Evolutionary conservation across 2,113 vertebrate genomes (phyloP).

Genomic region (Hypomesus transpacificus): DNA sequence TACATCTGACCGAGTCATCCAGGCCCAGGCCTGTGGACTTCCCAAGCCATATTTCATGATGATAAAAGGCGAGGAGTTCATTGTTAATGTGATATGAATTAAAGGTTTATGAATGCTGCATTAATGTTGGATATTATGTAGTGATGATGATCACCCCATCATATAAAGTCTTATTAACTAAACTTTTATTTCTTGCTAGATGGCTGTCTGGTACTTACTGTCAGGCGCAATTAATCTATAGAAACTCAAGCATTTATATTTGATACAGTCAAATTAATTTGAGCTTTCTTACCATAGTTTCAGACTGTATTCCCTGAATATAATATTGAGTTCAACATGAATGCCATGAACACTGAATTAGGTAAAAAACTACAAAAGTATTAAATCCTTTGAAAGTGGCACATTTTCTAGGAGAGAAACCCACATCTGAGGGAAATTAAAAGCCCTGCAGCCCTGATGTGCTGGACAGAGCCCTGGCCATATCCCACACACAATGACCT

Average conservation of each 20-base stretch:
- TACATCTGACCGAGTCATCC: slow-evolving; percentile 36
- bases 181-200: slow-evolving; percentile 46
- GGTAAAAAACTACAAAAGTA: not conserved
- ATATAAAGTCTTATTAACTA: slow-evolving; percentile 48
- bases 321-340: slow-evolving; percentile 9
- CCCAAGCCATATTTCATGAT: slow-evolving; percentile 45
- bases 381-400: slow-evolving; percentile 18
- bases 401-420: not conserved
- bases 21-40: slow-evolving; percentile 8
- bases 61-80: slow-evolving; percentile 42
- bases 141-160: slow-evolving; percentile 42
- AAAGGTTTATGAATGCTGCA: slow-evolving; percentile 45
- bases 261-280: slow-evolving; percentile 37
- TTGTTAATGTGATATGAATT: slow-evolving; percentile 40
- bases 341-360: slow-evolving; percentile 10
- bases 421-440: too few species aligned
- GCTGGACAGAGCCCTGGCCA: not conserved
- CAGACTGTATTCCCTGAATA: not conserved
- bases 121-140: slow-evolving; percentile 41
- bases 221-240: slow-evolving; percentile 36
- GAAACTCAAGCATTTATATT: slow-evolving; percentile 40
- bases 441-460: too few species aligned
- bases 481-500: not conserved
- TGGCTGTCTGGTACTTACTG: slow-evolving; percentile 2
- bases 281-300: slow-evolving; percentile 6